phyloP scores from a whole-genome alignment of 2,888 invertebrate genomes.

The Abrostola triplasia region DNA sequence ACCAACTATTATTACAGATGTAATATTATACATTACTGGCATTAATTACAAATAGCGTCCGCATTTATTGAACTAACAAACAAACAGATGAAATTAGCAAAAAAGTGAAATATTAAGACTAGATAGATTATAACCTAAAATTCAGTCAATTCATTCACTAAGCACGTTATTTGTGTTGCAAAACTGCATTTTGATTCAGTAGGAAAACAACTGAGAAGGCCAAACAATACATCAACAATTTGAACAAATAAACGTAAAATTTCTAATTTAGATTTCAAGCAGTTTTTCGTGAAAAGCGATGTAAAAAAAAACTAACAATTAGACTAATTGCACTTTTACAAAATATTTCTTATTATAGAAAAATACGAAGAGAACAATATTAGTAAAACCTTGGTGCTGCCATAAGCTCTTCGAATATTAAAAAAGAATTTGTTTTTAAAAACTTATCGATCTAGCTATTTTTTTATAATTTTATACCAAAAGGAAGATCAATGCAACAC shows the following conservation, averaged over 20 bases:
- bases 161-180: slow-evolving; percentile 61
- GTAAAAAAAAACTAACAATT: slow-evolving; percentile 47
- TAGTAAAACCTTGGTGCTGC: slow-evolving; percentile 62
- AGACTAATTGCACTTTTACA: slow-evolving; percentile 53
- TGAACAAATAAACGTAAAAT: slow-evolving; percentile 22
- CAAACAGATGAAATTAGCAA: slow-evolving; percentile 56
- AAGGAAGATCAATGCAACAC: slow-evolving; percentile 61
- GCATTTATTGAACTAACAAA: slow-evolving; percentile 56
- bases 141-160: slow-evolving; percentile 79
- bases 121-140: slow-evolving; percentile 76
- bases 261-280: slow-evolving; percentile 34
- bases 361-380: slow-evolving; percentile 56
- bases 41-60: slow-evolving; percentile 47
- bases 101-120: slow-evolving; percentile 73
- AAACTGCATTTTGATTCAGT: slow-evolving; percentile 43
- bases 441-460: slow-evolving; percentile 50
- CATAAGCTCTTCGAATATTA: slow-evolving; percentile 68
- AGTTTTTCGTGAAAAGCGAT: slow-evolving; percentile 47
- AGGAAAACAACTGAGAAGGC: slow-evolving; percentile 17
- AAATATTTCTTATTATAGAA: slow-evolving; percentile 55
- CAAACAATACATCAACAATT: slow-evolving; percentile 28
- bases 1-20: slow-evolving; percentile 62
- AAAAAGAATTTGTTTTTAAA: slow-evolving; percentile 59
- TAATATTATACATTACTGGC: slow-evolving; percentile 56
- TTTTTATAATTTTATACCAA: slow-evolving; percentile 51